Evolutionary conservation across 2,797 vertebrate genomes (phyloP).

Genomic region (Brachyalestes nurse): DNA sequence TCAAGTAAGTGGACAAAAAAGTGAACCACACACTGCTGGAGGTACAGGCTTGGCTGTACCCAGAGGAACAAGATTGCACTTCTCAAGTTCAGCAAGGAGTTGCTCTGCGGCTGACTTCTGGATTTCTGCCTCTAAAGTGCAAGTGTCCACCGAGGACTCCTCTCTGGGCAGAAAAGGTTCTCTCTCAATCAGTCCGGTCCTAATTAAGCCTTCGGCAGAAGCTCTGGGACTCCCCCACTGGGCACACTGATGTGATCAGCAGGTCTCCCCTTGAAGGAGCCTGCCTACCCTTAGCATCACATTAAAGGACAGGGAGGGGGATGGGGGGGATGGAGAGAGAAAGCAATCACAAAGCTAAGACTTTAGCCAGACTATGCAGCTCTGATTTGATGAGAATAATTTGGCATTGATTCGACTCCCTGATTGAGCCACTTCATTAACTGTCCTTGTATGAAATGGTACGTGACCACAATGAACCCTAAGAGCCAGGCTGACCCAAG

Average conservation of each 20-base stretch:
- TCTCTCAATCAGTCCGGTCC: slow-evolving; percentile 11
- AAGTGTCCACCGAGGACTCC: neutral
- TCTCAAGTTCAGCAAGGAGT: neutral
- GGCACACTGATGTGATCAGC: neutral
- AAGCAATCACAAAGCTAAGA: slow-evolving; percentile 48
- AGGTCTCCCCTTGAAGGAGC: slow-evolving; percentile 16
- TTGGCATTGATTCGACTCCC: neutral
- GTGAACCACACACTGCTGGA: neutral
- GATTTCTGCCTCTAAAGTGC: too few relatives aligned
- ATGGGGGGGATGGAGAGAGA: neutral
- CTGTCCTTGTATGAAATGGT: slow-evolving; percentile 5
- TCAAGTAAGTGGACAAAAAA: neutral
- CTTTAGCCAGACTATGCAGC: neutral
- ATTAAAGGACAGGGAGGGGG: neutral
- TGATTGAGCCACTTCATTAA: slow-evolving; percentile 47
- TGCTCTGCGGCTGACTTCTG: neutral
- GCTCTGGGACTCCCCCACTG: neutral
- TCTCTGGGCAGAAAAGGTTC: neutral
- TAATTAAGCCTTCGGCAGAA: slow-evolving; percentile 9
- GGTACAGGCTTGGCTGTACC: neutral
- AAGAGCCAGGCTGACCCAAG: neutral
- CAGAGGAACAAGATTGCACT: neutral
- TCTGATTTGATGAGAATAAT: slow-evolving; percentile 37
- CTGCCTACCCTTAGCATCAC: slow-evolving; percentile 12
- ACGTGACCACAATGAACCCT: slow-evolving; percentile 13